Base-by-base conservation (phyloP, 2,888 invertebrate genomes). In the Hypsopygia costalis region DNA sequence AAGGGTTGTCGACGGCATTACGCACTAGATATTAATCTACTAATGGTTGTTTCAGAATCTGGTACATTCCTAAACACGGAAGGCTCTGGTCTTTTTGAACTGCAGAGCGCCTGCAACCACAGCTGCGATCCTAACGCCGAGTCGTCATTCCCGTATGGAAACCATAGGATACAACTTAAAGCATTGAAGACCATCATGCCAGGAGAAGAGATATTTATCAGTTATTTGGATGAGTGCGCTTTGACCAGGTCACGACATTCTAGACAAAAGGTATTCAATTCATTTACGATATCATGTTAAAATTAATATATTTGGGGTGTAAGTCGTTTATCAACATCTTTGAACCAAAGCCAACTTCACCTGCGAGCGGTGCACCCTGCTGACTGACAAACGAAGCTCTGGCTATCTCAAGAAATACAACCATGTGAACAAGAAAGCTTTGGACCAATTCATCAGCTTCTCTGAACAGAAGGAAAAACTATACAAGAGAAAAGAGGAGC, bases 361-460 rank as follows among this genome's bases (percentile, higher is more conserved):
- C n/a, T n/a, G n/a, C n/a, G n/a, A n/a, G n/a, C n/a, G n/a, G n/a
- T n/a, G n/a, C n/a, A n/a, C n/a, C n/a, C n/a, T n/a, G n/a, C n/a
- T n/a, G n/a, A n/a, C n/a, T n/a, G n/a, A n/a, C n/a, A n/a, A n/a
- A n/a, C n/a, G n/a, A n/a, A n/a, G n/a, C n/a, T n/a, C n/a, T n/a
- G n/a, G n/a, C n/a, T n/a, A 99, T 70, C 88, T 99, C 44, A 99
- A 99, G 78, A 98, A 98, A 81, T 99, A 98, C 87, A 98, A 97
- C 62, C 99, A 99, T 76, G 99, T 99, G 0, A 99, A 99, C 88
- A 99, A 99, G 76, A 99, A 99, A 72, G 99, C 99, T 1, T 86
- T 99, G 63, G 99, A 99, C 74, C 99, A 99, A 78, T 99, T 99
- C 81, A 94, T 99, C 76, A 98, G 97, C 67, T 99, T 99, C 81